These are phyloP conservation scores for Augochlora pura DNA, from an alignment of 1,140 invertebrate genomes.

Conservation along the genomic window DNA sequence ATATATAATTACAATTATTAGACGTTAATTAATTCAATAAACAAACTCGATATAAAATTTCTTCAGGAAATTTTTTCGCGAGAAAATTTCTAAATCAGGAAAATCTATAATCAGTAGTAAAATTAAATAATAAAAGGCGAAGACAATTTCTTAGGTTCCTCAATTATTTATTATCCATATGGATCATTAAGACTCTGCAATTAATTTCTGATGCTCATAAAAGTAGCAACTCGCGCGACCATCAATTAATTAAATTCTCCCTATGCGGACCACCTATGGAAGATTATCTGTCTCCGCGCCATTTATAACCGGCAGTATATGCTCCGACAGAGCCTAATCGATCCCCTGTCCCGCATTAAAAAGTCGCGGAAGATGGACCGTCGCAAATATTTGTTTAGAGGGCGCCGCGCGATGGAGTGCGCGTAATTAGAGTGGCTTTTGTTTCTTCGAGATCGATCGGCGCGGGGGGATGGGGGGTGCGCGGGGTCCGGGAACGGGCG, in stretches of 20 bases:
- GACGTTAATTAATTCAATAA: no score
- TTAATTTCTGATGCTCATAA: no score
- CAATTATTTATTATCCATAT: no score
- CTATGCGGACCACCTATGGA: background rate
- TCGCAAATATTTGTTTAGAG: background rate
- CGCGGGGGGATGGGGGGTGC: background rate
- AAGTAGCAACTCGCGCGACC: no score
- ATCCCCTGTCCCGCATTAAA: background rate
- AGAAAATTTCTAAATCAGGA: no score
- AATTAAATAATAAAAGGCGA: no score
- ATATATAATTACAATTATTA: no score
- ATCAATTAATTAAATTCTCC: background rate
- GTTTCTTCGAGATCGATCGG: slow-evolving; percentile 9
- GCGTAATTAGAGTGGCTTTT: background rate
- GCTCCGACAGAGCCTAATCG: background rate
- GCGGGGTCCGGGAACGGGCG: background rate
- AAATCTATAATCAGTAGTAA: no score
- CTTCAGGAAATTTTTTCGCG: no score
- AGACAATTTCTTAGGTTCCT: no score
- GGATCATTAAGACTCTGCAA: no score
- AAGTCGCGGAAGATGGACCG: background rate
- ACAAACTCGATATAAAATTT: no score
- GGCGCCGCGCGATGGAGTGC: background rate
- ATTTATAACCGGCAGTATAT: background rate
- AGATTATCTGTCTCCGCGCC: background rate